Evolutionary conservation across 2,113 vertebrate species (phyloP).

Genomic region (Morone chrysops): DNA sequence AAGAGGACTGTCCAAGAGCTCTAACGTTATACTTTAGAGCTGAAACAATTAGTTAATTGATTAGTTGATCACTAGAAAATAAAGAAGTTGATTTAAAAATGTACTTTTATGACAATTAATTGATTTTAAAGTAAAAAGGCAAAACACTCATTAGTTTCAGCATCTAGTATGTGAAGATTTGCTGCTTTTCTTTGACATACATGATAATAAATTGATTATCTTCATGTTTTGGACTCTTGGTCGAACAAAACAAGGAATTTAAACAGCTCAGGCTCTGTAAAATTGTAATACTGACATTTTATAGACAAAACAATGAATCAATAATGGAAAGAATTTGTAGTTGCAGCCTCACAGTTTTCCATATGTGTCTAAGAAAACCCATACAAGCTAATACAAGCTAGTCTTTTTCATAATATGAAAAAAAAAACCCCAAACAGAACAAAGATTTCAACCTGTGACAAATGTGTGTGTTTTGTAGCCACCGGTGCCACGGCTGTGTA

Average conservation of each 20-base stretch:
- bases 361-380: background rate
- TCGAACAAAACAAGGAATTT: background rate
- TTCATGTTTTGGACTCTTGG: background rate
- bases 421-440: background rate
- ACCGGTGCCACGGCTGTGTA: constrained; percentile 96
- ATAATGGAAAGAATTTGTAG: background rate
- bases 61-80: background rate
- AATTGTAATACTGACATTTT: background rate
- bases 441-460: background rate
- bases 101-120: background rate
- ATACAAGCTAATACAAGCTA: background rate
- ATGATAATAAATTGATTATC: background rate
- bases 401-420: background rate
- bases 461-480: constrained; percentile 81
- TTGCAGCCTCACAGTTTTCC: background rate
- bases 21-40: background rate
- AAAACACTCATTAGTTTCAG: background rate
- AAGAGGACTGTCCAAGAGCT: background rate
- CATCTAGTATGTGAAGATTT: background rate
- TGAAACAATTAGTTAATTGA: background rate
- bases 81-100: background rate
- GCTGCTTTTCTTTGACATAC: background rate
- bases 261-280: background rate
- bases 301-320: background rate
- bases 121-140: background rate